These are phyloP conservation scores for Stigmatopora argus DNA, from an alignment of 2,113 vertebrate genomes.

Conservation along the genomic window DNA sequence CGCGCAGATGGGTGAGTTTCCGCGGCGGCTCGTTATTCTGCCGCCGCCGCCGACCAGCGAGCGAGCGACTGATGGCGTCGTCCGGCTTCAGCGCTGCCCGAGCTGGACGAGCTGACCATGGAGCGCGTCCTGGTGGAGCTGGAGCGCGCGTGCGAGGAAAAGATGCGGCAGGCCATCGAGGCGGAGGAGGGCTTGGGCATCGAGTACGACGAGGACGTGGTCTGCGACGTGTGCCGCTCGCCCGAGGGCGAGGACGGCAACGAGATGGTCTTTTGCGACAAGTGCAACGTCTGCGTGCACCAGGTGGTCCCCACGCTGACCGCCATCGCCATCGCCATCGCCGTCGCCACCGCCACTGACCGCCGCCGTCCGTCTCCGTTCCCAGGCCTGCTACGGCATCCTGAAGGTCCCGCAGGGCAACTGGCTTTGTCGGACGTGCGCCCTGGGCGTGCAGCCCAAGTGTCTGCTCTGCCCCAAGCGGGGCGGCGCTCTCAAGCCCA, in stretches of 20 bases:
- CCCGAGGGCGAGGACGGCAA: slow-evolving; percentile 95
- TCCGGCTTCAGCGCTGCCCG: slow-evolving; percentile 73
- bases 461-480: slow-evolving; percentile 96
- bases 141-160: slow-evolving; percentile 85
- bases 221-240: slow-evolving; percentile 94
- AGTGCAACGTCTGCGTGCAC: slow-evolving; percentile 95
- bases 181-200: slow-evolving; percentile 93
- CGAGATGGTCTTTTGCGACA: slow-evolving; percentile 98
- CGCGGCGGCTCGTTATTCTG: too few relatives aligned
- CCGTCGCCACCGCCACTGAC: background rate
- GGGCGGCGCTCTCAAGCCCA: slow-evolving; percentile 93
- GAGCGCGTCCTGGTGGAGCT: slow-evolving; percentile 87
- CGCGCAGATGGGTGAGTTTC: slow-evolving; percentile 82
- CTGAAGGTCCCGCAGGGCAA: slow-evolving; percentile 94
- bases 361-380: too few relatives aligned
- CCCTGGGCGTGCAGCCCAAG: slow-evolving; percentile 93
- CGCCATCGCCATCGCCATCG: too few relatives aligned
- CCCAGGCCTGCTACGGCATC: slow-evolving; percentile 93
- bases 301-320: too few relatives aligned
- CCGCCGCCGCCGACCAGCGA: too few relatives aligned
- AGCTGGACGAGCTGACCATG: slow-evolving; percentile 88
- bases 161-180: slow-evolving; percentile 91
- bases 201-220: slow-evolving; percentile 95
- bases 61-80: too few relatives aligned
- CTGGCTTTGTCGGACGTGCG: slow-evolving; percentile 95